phyloP scores from a whole-genome alignment of 2,113 vertebrate genomes.

The Gymnocephalus cernua region DNA sequence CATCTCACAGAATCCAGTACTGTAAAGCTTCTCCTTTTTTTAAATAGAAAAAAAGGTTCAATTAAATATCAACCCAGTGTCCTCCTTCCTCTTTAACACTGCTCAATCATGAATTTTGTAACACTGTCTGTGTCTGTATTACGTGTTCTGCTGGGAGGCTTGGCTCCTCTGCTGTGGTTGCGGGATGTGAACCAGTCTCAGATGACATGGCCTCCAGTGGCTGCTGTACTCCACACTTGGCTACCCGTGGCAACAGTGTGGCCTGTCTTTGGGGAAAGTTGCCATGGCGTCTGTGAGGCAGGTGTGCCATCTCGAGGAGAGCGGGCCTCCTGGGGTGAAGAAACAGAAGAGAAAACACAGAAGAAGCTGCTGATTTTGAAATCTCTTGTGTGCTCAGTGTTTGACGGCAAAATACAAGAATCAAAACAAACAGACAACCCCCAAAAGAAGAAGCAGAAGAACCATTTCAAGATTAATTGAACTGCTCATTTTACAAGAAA shows the following conservation, averaged over 20 bases:
- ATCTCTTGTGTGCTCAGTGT: slow-evolving; percentile 41
- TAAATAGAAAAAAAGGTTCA: not conserved
- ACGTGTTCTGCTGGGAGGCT: slow-evolving; percentile 34
- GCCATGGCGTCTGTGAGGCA: slow-evolving; percentile 55
- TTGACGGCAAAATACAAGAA: not conserved
- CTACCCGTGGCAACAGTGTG: slow-evolving; percentile 43
- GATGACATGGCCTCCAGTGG: slow-evolving; percentile 40
- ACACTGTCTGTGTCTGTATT: slow-evolving; percentile 3
- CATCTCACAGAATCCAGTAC: slow-evolving; percentile 11
- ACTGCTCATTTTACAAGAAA: not conserved
- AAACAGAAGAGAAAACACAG: slow-evolving; percentile 37
- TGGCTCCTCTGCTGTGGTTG: slow-evolving; percentile 22
- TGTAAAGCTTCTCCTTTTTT: slow-evolving; percentile 10
- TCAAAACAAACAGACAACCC: slow-evolving; percentile 39
- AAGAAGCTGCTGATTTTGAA: slow-evolving; percentile 41
- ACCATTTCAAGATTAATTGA: not conserved
- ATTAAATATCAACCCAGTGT: not conserved
- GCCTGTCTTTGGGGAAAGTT: slow-evolving; percentile 63
- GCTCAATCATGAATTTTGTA: not conserved
- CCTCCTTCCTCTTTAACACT: not conserved
- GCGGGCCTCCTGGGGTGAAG: slow-evolving; percentile 44
- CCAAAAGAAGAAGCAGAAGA: not conserved
- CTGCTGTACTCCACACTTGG: slow-evolving; percentile 10
- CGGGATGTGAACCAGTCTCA: slow-evolving; percentile 50
- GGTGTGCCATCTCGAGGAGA: slow-evolving; percentile 61